A percentile compares a stretch with the other conserved stretches of the same genome.
Conservation (phyloP, 2,113 vertebrate genomes). For the Stomatorhinus ivindoensis region DNA sequence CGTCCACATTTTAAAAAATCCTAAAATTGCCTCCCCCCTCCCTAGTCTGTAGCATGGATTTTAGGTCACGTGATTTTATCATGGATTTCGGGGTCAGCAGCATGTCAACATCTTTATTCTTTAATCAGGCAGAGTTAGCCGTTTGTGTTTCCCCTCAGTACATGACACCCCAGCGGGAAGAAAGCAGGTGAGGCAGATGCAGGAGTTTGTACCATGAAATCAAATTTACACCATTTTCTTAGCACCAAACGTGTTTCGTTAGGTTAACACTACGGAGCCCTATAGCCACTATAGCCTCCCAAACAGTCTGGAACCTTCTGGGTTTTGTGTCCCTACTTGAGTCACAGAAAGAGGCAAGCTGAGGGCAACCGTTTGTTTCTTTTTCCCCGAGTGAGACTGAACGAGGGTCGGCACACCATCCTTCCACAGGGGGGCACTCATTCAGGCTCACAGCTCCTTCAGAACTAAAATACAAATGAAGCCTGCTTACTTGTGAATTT, state of each 20-base stretch:
- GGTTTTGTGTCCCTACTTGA: too few species aligned
- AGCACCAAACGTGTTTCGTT: not conserved
- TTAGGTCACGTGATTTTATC: not conserved
- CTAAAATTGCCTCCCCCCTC: not conserved
- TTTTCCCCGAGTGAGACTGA: too few species aligned
- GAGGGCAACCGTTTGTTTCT: too few species aligned
- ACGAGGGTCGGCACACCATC: too few species aligned
- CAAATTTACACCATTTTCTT: not conserved
- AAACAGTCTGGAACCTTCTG: not conserved
- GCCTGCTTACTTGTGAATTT: not conserved
- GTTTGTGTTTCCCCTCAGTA: not conserved
- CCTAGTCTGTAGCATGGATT: not conserved
- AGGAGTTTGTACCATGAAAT: not conserved
- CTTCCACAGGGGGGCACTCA: not conserved
- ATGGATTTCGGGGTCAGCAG: not conserved
- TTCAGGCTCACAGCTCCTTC: not conserved
- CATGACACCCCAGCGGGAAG: not conserved
- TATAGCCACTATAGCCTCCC: too few species aligned
- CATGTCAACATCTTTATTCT: not conserved
- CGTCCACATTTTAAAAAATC: not conserved
- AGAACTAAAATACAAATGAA: not conserved
- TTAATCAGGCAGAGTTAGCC: not conserved
- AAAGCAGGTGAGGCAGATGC: not conserved
- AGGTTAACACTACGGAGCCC: not conserved
- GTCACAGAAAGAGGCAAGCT: too few species aligned